phyloP scores from a whole-genome alignment of 1,140 invertebrate species.

The Euura lappo region DNA sequence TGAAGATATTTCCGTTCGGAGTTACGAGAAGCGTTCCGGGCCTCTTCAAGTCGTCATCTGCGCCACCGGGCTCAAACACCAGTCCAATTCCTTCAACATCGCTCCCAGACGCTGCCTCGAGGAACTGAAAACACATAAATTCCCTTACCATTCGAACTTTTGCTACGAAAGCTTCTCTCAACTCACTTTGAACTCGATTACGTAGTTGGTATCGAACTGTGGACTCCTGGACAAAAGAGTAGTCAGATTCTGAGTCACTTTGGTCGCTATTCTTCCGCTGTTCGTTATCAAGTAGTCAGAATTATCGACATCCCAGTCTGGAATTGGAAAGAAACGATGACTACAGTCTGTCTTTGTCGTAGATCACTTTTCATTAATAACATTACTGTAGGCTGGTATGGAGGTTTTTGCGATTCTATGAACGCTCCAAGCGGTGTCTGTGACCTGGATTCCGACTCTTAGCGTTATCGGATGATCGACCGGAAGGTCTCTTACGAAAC shows the following conservation, averaged over 20 bases:
- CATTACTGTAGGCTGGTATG: slow-evolving; percentile 29
- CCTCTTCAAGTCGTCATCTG: slow-evolving; percentile 28
- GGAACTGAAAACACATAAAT: slow-evolving; percentile 27
- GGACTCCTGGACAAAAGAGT: slow-evolving; percentile 33
- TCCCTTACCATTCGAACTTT: slow-evolving; percentile 8
- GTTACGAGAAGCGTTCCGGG: slow-evolving; percentile 32
- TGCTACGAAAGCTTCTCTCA: not conserved
- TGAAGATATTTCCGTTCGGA: slow-evolving; percentile 36
- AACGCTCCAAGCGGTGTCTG: slow-evolving; percentile 30
- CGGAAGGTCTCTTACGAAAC: slow-evolving; percentile 35
- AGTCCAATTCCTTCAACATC: slow-evolving; percentile 36
- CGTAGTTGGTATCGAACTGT: slow-evolving; percentile 35
- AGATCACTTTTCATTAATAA: slow-evolving; percentile 4
- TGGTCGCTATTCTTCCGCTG: slow-evolving; percentile 26
- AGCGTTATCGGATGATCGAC: slow-evolving; percentile 31
- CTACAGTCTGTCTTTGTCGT: slow-evolving; percentile 2
- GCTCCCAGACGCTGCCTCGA: slow-evolving; percentile 26
- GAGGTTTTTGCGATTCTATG: slow-evolving; percentile 29
- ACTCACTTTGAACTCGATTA: slow-evolving; percentile 40
- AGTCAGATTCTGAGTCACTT: slow-evolving; percentile 28
- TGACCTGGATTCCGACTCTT: slow-evolving; percentile 33
- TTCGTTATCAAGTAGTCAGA: slow-evolving; percentile 33
- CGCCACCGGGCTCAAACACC: slow-evolving; percentile 23
- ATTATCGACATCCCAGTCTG: slow-evolving; percentile 30
- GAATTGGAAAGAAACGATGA: slow-evolving; percentile 14